Evolutionary conservation across 2,113 vertebrate genomes (phyloP), one percentile per base, ranked within the genome.

Genomic region (Vicugna pacos): DNA sequence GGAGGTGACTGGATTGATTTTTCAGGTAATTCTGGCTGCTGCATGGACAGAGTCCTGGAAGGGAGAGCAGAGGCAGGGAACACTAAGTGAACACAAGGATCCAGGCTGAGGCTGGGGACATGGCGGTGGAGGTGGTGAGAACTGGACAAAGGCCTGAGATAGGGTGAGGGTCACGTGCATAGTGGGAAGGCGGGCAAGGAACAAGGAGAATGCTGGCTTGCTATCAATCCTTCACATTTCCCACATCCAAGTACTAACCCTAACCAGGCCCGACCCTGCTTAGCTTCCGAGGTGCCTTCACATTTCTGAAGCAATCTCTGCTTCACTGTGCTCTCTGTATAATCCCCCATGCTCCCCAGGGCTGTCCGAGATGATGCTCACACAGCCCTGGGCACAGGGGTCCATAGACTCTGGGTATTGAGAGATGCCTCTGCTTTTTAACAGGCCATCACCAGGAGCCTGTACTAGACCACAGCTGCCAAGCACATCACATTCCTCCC

Each of bases 1-100:
- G 12, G 13, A 89, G 35, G 2, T 22, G 22, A 83, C 7, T 22
- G 17, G 48, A 48, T 42, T 77, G 80, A 83, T 67, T 94, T 81
- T 72, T n/a, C 16, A n/a, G 77, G 5, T 80, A 69, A 76, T 56
- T 96, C 28, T 76, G 38, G 52, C 82, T 76, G 65, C 60, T 75
- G 6, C 30, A 20, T 15, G 8, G 50, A 67, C 54, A 85, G n/a
- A 28, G 6, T 58, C 60, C 67, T 50, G 12, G 58, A 70, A 12
- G 28, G 28, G 22, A 38, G 42, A 5, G 24, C 5, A 19, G 14
- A 77, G 46, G 19, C 16, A 42, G 30, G 12, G 38, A 86, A 24
- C 22, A 72, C 9, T 22, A 85, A 56, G 35, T 56, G 65, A 70
- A n/a, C 11, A 42, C 90, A 69, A 50, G 50, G 15, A 28, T 32